A percentile compares a stretch with the other conserved stretches of the same genome.
These are phyloP conservation scores for Philhelius pedissequus DNA, from an alignment of 2,888 invertebrate species.

Conservation along the genomic window DNA sequence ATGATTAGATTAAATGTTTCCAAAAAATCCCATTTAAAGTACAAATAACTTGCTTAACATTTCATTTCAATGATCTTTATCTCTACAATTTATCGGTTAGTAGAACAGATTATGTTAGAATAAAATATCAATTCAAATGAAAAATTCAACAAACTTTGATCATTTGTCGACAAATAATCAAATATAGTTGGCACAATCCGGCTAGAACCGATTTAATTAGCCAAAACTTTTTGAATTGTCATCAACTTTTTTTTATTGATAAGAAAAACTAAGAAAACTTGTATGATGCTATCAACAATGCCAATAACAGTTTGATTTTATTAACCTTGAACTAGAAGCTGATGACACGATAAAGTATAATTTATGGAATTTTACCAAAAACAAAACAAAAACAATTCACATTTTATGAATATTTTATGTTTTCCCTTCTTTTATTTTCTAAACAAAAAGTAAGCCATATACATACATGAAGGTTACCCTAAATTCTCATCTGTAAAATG, in stretches of 20 bases:
- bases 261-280: neutral
- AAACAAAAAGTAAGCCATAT: neutral
- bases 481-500: neutral
- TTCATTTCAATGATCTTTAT: neutral
- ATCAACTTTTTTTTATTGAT: neutral
- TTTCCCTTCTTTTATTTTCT: neutral
- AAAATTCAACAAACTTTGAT: neutral
- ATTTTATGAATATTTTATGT: neutral
- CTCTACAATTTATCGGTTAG: neutral
- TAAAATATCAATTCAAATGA: neutral
- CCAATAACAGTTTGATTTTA: neutral
- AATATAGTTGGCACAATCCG: neutral
- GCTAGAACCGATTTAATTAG: neutral
- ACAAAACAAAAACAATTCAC: neutral
- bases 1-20: neutral
- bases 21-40: neutral
- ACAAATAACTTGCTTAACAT: neutral
- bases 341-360: neutral
- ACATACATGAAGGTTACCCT: neutral
- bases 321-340: constrained; percentile 1
- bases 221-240: neutral
- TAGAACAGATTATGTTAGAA: neutral
- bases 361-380: neutral
- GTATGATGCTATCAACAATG: neutral
- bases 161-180: neutral